Percentiles rank a stretch among this genome's conserved stretches.
Evolutionary conservation across 2,888 invertebrate species (phyloP).

Genomic region (Psylliodes chrysocephalus): DNA sequence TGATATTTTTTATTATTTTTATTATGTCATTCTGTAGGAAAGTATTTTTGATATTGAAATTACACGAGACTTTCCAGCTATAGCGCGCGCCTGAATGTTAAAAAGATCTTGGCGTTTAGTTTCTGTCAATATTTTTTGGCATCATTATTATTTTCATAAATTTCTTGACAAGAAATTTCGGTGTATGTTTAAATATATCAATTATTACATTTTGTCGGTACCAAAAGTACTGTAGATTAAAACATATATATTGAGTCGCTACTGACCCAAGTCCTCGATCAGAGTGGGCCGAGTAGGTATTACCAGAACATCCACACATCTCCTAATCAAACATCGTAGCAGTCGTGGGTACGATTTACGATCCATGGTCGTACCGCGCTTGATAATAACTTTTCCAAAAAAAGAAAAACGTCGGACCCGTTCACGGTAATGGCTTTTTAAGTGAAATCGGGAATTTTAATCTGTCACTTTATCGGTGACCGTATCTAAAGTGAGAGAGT

Average conservation of each 20-base stretch:
- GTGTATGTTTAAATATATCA: too few species aligned
- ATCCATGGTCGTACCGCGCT: conserved; percentile 48
- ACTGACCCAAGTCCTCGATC: not conserved
- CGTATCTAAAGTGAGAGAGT: conserved; percentile 32
- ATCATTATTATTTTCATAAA: too few species aligned
- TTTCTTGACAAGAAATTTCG: too few species aligned
- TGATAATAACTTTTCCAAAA: conserved; percentile 54
- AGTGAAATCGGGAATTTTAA: conserved; percentile 47
- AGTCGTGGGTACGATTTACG: conserved; percentile 56
- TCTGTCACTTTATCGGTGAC: conserved; percentile 44
- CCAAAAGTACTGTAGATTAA: too few species aligned
- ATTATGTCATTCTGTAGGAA: too few species aligned
- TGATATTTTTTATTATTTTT: too few species aligned
- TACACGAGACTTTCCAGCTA: too few species aligned
- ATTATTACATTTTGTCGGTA: too few species aligned
- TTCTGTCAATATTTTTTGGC: too few species aligned
- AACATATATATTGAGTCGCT: not conserved
- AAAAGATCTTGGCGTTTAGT: too few species aligned
- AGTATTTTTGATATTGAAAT: too few species aligned
- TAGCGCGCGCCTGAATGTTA: too few species aligned
- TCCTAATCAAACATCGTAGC: conserved; percentile 47
- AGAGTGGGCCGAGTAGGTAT: conserved; percentile 14
- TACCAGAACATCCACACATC: conserved; percentile 37
- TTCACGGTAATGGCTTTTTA: conserved; percentile 51
- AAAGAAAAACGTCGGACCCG: conserved; percentile 44